phyloP scores from a whole-genome alignment of 92 coral and sea anemone genomes.

The Porites evermanni region DNA sequence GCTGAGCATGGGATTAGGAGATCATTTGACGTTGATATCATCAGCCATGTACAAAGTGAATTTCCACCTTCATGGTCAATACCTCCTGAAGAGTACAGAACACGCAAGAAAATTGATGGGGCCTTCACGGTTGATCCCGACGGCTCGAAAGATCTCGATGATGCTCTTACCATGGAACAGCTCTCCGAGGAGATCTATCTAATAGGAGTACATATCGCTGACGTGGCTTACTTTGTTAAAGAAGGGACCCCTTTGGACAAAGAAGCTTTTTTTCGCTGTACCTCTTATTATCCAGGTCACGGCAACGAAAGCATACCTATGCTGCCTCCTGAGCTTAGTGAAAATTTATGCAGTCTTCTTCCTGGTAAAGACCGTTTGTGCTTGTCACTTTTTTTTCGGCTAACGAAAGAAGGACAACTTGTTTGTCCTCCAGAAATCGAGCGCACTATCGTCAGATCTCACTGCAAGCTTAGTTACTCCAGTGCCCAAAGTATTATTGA shows the following conservation, averaged over 20 bases:
- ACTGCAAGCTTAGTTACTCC: constrained; percentile 60
- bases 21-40: constrained; percentile 32
- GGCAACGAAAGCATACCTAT: constrained; percentile 65
- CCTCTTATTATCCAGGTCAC: constrained; percentile 73
- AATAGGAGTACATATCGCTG: constrained; percentile 77
- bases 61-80: constrained; percentile 56
- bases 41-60: constrained; percentile 19
- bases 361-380: constrained; percentile 68
- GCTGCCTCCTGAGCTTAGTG: constrained; percentile 78
- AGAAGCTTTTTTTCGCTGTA: constrained; percentile 67
- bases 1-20: constrained; percentile 68
- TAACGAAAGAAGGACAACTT: constrained; percentile 50
- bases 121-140: constrained; percentile 83
- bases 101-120: constrained; percentile 32
- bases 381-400: constrained; percentile 51
- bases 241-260: constrained; percentile 68
- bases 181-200: constrained; percentile 33
- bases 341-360: constrained; percentile 71
- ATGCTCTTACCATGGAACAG: constrained; percentile 71
- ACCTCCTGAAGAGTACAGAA: constrained; percentile 51
- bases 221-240: constrained; percentile 75
- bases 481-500: constrained; percentile 68
- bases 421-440: constrained; percentile 42
- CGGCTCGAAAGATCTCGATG: constrained; percentile 75
- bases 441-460: constrained; percentile 67